Evolutionary conservation across 2,888 invertebrate species (phyloP).

Genomic region (Tineola bisselliella): DNA sequence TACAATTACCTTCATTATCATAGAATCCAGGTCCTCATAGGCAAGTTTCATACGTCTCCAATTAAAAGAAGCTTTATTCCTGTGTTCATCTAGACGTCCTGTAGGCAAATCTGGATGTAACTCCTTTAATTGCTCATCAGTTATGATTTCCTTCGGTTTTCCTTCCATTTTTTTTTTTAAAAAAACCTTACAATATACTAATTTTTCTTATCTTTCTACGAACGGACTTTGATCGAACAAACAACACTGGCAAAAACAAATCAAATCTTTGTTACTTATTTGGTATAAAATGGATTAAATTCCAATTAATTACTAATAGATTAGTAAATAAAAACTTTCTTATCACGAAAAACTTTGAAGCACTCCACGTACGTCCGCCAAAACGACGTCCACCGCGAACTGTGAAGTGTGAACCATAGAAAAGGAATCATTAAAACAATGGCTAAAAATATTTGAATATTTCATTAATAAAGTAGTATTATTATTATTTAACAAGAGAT

Average conservation of each 20-base stretch:
- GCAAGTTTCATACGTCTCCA: constrained; percentile 70
- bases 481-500: too few species aligned
- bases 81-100: constrained; percentile 72
- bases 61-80: constrained; percentile 73
- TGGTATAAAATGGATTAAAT: background rate
- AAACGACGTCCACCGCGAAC: background rate
- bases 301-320: background rate
- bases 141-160: constrained; percentile 21
- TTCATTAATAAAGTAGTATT: too few species aligned
- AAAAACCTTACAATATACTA: background rate
- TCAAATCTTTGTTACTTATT: background rate
- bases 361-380: background rate
- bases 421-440: too few species aligned
- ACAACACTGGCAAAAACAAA: background rate
- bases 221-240: background rate
- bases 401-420: too few species aligned
- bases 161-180: constrained; percentile 19
- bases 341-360: background rate
- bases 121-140: constrained; percentile 39
- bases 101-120: constrained; percentile 68
- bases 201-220: background rate
- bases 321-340: background rate
- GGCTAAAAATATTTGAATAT: too few species aligned
- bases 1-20: constrained; percentile 41
- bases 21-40: constrained; percentile 40